phyloP scores from a whole-genome alignment of 2,113 vertebrate species.

The Porphyrio hochstetteri region DNA sequence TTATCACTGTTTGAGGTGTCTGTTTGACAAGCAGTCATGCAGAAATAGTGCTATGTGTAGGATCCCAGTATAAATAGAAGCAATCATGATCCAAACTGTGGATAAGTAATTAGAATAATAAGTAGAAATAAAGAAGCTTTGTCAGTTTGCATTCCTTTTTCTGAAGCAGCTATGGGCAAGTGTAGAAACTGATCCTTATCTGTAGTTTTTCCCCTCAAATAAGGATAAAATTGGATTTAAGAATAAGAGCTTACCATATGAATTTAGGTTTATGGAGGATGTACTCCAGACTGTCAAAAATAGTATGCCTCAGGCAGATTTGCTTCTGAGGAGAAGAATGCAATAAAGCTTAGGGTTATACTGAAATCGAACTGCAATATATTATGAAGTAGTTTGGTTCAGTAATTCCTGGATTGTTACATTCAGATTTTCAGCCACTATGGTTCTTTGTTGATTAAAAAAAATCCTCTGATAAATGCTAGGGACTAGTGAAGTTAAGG shows the following conservation, averaged over 20 bases:
- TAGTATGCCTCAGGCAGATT: constrained; percentile 44
- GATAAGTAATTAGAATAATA: constrained; percentile 69
- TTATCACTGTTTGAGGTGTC: constrained; percentile 60
- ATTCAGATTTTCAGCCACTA: neutral
- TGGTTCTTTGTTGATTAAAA: neutral
- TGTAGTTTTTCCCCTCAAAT: constrained; percentile 14
- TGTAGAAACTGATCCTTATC: constrained; percentile 40
- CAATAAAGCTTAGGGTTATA: constrained; percentile 39
- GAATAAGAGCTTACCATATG: constrained; percentile 41
- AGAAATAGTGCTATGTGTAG: constrained; percentile 70
- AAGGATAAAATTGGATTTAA: constrained; percentile 57
- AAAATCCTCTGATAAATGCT: neutral
- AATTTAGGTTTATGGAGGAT: constrained; percentile 57
- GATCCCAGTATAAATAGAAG: constrained; percentile 64
- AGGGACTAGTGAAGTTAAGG: neutral
- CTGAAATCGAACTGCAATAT: constrained; percentile 18
- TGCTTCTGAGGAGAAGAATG: constrained; percentile 49
- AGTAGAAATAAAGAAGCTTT: constrained; percentile 67
- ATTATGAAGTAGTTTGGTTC: constrained; percentile 3
- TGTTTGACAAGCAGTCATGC: constrained; percentile 68
- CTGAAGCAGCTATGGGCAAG: constrained; percentile 16
- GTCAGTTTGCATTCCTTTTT: constrained; percentile 60
- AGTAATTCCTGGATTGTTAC: constrained; percentile 15
- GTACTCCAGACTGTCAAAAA: constrained; percentile 50
- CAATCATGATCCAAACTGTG: constrained; percentile 58